A percentile compares a stretch with the other conserved stretches of the same genome.
These are phyloP conservation scores for Tragelaphus buxtoni DNA, from an alignment of 2,113 vertebrate genomes.

Conservation along the genomic window DNA sequence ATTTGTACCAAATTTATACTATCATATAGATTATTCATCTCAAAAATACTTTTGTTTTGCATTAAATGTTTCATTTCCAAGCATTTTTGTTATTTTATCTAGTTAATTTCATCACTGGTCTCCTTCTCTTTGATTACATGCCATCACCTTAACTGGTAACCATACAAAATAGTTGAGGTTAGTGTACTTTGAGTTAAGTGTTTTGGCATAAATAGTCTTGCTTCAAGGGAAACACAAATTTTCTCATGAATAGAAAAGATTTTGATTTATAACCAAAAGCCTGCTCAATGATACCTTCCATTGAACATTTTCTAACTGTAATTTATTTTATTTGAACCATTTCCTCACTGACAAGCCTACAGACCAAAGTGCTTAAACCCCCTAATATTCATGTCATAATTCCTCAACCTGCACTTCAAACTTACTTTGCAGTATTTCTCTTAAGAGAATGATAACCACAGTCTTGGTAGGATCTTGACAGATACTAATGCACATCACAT, in stretches of 20 bases:
- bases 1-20: too few species aligned
- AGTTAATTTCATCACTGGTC: neutral
- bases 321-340: slow-evolving; percentile 32
- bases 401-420: neutral
- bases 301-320: neutral
- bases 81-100: neutral
- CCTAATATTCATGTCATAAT: neutral
- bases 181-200: neutral
- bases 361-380: neutral
- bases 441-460: neutral
- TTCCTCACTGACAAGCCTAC: neutral
- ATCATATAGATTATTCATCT: neutral
- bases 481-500: neutral
- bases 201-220: slow-evolving; percentile 4
- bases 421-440: neutral
- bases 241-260: neutral
- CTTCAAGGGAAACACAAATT: slow-evolving; percentile 33
- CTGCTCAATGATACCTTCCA: neutral
- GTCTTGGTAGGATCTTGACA: neutral
- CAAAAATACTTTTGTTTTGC: neutral
- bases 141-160: neutral
- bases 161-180: neutral
- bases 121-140: neutral
- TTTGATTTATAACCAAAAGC: slow-evolving; percentile 18
- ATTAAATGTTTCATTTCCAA: neutral